These are phyloP conservation scores for Crotalus adamanteus DNA, from an alignment of 2,797 vertebrate species.

Conservation along the genomic window DNA sequence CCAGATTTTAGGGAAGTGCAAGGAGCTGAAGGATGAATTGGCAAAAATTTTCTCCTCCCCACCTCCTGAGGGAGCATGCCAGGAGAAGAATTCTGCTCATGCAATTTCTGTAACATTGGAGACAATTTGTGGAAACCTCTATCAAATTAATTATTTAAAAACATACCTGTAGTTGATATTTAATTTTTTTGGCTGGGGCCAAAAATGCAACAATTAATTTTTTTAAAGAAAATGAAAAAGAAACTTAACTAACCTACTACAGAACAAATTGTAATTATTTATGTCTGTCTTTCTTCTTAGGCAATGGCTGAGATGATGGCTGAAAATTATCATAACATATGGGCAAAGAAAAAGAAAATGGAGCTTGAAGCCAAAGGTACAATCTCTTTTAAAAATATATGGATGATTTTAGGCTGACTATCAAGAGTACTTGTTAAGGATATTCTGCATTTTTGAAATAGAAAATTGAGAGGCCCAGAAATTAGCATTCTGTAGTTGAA, in stretches of 20 bases:
- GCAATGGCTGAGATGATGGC: constrained; percentile 96
- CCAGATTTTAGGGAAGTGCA: background rate
- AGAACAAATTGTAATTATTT: background rate
- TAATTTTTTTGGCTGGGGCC: background rate
- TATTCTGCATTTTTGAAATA: background rate
- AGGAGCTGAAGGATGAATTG: background rate
- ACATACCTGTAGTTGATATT: background rate
- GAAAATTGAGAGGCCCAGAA: background rate
- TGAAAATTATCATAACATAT: constrained; percentile 96
- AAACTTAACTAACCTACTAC: background rate
- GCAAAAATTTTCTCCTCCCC: background rate
- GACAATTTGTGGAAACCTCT: background rate
- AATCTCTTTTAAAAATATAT: background rate
- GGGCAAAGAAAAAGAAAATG: constrained; percentile 93
- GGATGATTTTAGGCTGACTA: background rate
- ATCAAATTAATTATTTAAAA: background rate
- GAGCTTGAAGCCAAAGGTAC: constrained; percentile 95
- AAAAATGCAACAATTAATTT: background rate
- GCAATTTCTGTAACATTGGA: background rate
- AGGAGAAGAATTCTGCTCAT: background rate
- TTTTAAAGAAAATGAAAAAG: background rate
- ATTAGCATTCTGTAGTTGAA: background rate
- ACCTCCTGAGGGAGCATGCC: background rate
- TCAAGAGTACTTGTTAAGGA: background rate
- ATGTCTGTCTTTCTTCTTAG: constrained; percentile 65